Conservation (phyloP, 2,797 vertebrate genomes). For the Rhynchonycteris naso region DNA sequence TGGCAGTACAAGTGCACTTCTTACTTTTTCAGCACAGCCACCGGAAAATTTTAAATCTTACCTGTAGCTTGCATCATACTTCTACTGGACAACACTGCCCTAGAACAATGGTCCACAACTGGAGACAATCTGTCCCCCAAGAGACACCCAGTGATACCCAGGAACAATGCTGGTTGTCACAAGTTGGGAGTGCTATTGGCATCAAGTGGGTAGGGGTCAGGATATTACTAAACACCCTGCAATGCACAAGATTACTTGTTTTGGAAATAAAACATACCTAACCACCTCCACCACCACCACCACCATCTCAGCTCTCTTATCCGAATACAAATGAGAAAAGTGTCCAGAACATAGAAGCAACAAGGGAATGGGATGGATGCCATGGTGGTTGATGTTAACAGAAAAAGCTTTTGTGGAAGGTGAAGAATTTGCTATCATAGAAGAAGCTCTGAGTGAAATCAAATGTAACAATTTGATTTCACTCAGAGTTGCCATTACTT, state of each 20-base stretch:
- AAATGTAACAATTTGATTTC: too few relatives aligned
- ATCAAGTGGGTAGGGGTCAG: not conserved
- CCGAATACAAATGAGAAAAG: constrained; percentile 13
- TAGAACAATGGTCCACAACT: not conserved
- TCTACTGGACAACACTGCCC: not conserved
- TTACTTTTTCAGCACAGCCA: not conserved
- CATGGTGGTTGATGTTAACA: not conserved
- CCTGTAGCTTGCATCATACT: not conserved
- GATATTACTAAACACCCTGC: not conserved
- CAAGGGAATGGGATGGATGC: not conserved
- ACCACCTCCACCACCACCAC: not conserved
- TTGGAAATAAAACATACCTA: constrained; percentile 13
- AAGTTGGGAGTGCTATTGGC: not conserved
- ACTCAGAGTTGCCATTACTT: too few relatives aligned
- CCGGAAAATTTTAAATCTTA: constrained; percentile 27
- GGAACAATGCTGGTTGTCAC: not conserved
- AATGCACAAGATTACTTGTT: not conserved
- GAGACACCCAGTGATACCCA: not conserved
- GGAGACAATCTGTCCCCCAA: not conserved
- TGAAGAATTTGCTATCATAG: not conserved
- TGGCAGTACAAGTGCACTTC: not conserved
- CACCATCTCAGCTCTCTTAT: not conserved
- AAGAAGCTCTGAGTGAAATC: too few relatives aligned
- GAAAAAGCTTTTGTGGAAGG: not conserved
- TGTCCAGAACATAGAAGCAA: not conserved